Conservation (phyloP, 1,140 invertebrate species). For the Bemisia tabaci region DNA sequence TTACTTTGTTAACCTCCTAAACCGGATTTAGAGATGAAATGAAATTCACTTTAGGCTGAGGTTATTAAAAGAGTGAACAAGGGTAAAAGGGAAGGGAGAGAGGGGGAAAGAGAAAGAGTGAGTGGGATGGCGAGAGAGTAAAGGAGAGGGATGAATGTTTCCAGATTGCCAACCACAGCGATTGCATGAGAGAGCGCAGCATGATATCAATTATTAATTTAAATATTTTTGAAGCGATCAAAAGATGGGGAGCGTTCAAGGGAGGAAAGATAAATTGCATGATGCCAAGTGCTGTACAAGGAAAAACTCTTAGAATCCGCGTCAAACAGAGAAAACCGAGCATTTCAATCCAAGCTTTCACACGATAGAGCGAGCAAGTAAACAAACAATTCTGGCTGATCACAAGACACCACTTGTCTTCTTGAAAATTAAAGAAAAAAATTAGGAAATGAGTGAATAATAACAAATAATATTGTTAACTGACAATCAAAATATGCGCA, state of each 20-base stretch:
- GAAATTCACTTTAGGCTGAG: too few relatives aligned
- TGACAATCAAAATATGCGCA: too few relatives aligned
- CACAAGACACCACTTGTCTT: not conserved
- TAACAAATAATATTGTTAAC: too few relatives aligned
- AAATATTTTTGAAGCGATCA: conserved; percentile 21
- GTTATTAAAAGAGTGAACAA: not conserved
- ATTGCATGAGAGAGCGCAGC: too few relatives aligned
- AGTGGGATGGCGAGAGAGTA: not conserved
- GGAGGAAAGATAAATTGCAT: conserved; percentile 10
- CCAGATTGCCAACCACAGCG: too few relatives aligned
- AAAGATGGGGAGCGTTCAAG: conserved; percentile 16
- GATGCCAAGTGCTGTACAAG: not conserved
- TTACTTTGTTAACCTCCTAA: too few relatives aligned
- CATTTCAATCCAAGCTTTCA: not conserved
- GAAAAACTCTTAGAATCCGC: not conserved
- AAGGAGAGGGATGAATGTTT: conserved; percentile 11
- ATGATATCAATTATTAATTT: too few relatives aligned
- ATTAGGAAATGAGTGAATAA: too few relatives aligned
- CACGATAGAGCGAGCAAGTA: not conserved
- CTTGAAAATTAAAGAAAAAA: too few relatives aligned
- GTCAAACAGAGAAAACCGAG: not conserved
- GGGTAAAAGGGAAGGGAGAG: not conserved
- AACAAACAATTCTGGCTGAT: not conserved
- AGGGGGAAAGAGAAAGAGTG: not conserved
- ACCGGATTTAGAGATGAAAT: too few relatives aligned